Evolutionary conservation across 2,888 invertebrate genomes (phyloP).

Genomic region (Fragum whitleyi): DNA sequence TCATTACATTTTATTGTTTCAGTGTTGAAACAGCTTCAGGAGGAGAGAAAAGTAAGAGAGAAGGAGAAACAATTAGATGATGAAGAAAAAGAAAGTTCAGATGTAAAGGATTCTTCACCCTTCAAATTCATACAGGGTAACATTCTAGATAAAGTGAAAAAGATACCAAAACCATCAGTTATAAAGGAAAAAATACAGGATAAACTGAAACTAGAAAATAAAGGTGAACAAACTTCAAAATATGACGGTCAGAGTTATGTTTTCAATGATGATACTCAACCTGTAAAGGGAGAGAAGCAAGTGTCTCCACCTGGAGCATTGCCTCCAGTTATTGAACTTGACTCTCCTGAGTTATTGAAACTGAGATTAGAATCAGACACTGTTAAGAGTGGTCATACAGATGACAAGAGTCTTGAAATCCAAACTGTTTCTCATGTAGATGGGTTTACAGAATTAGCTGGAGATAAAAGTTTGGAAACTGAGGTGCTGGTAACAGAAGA

Average conservation of each 20-base stretch:
- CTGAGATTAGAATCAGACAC: slow-evolving; percentile 51
- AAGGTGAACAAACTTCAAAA: slow-evolving; percentile 37
- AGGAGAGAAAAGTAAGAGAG: slow-evolving; percentile 39
- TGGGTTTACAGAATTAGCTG: slow-evolving; percentile 28
- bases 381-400: not conserved
- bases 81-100: slow-evolving; percentile 25
- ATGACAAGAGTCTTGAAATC: slow-evolving; percentile 22
- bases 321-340: slow-evolving; percentile 75
- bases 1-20: not conserved
- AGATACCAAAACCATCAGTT: slow-evolving; percentile 55
- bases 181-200: slow-evolving; percentile 61
- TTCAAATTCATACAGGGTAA: slow-evolving; percentile 65
- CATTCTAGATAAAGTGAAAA: slow-evolving; percentile 64
- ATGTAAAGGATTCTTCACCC: slow-evolving; percentile 49
- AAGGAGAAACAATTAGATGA: slow-evolving; percentile 20
- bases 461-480: slow-evolving; percentile 20
- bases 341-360: slow-evolving; percentile 71
- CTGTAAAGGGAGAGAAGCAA: not conserved
- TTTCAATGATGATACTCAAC: slow-evolving; percentile 26
- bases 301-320: slow-evolving; percentile 56
- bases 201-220: slow-evolving; percentile 53
- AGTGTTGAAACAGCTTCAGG: slow-evolving; percentile 54
- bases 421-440: slow-evolving; percentile 28
- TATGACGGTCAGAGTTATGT: slow-evolving; percentile 38
- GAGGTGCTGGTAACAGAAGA: slow-evolving; percentile 25